Base-by-base conservation (phyloP, 2,113 vertebrate genomes). In the Onychostruthus taczanowskii region DNA sequence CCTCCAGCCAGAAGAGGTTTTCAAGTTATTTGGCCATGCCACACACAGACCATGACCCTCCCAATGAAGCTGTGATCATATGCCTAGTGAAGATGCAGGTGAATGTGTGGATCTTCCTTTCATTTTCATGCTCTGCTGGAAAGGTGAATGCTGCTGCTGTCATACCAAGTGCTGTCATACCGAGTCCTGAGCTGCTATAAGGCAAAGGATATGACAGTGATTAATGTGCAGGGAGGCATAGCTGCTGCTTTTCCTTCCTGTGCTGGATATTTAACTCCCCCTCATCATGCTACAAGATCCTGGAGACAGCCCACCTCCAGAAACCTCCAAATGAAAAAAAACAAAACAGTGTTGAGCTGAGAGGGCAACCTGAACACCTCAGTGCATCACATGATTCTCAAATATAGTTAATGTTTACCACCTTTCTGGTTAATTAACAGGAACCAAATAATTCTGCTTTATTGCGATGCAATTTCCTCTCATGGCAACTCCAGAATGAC, bases 41-140 rank as follows among this genome's bases (percentile, higher is more conserved):
- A 2, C 30, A 4, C 8, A 12, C 0, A 0, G 31, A 49, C 28
- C 6, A 9, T 1, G 0, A 2, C 4, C 28, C 23, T 72, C 20
- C 18, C 39, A 35, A 26, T 50, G 35, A 72, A 85, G 20, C 47
- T 80, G 44, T 13, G 2, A 18, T 64, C 0, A 0, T 4, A 2
- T 0, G 4, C 31, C 7, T 61, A 28, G 16, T 2, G 2, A 67
- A 84, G 64, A 28, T 0, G 2, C 58, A 85, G 33, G 35, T 4
- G 5, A 61, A 52, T 1, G 0, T 24, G 22, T 41, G 11, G 28
- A 52, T 31, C 26, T 61, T 73, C 28, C 52, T n/a, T 87, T 90
- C 13, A 19, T 76, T 79, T 94, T 79, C 67, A 39, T 86, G 31
- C 33, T 59, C 23, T 68, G 16, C 20, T 61, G 49, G 39, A 61